phyloP scores from a whole-genome alignment of 2,888 invertebrate genomes.

The Rhamphomyia laevipes region DNA sequence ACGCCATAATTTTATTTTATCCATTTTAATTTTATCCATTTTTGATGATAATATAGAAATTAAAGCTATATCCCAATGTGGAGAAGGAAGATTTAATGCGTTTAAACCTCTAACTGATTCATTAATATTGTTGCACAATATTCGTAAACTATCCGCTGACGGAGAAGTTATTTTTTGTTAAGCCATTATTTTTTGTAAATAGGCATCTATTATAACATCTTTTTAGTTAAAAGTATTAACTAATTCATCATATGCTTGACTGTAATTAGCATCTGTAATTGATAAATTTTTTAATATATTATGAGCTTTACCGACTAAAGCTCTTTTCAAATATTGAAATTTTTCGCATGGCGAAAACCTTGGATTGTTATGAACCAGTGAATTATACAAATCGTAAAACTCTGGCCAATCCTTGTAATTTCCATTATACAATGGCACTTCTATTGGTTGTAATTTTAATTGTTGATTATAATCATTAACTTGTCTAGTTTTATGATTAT shows the following conservation, averaged over 20 bases:
- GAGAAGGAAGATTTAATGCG: no score
- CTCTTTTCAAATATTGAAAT: conserved; percentile 1
- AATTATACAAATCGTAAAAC: not conserved
- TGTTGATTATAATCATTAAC: no score
- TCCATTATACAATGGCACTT: not conserved
- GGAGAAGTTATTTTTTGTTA: no score
- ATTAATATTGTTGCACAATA: no score
- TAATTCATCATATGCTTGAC: conserved; percentile 1
- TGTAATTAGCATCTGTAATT: conserved; percentile 4
- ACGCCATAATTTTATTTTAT: no score
- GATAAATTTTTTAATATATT: conserved; percentile 3
- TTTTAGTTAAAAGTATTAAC: conserved; percentile 1
- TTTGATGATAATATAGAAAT: no score
- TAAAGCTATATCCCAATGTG: no score
- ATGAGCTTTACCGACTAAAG: conserved; percentile 3
- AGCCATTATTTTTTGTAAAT: conserved; percentile 7
- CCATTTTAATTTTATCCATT: no score
- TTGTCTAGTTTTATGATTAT: no score
- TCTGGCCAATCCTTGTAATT: not conserved
- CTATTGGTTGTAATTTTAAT: not conserved
- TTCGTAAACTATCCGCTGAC: no score
- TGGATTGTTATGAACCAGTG: not conserved
- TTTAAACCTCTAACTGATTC: no score
- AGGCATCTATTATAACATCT: conserved; percentile 5
- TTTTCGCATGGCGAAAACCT: conserved; percentile 1